These are phyloP conservation scores for Escarpia spicata DNA, from an alignment of 2,888 invertebrate species.

Conservation along the genomic window DNA sequence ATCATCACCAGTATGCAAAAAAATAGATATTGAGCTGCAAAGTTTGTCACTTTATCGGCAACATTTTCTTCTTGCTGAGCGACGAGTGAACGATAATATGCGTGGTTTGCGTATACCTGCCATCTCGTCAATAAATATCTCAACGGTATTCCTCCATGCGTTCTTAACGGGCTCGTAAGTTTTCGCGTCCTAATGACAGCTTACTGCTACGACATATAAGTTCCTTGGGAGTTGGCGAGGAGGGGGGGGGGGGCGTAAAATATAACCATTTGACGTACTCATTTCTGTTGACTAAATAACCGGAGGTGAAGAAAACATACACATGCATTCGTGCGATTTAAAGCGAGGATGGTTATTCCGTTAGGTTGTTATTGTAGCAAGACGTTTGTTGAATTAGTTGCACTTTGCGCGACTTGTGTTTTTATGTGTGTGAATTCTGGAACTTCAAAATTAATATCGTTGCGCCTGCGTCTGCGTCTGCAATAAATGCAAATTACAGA, in stretches of 20 bases:
- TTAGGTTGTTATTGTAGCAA: too few species aligned
- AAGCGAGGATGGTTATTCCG: too few species aligned
- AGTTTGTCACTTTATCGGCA: not conserved
- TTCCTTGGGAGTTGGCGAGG: not conserved
- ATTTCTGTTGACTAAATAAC: not conserved
- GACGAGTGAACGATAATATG: not conserved
- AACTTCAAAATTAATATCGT: too few species aligned
- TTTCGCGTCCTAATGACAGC: not conserved
- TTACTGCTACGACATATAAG: not conserved
- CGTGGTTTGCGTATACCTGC: not conserved
- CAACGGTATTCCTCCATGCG: not conserved
- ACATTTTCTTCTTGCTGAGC: not conserved
- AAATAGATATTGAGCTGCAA: not conserved
- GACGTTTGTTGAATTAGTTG: too few species aligned
- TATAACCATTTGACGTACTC: not conserved
- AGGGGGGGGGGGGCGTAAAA: not conserved
- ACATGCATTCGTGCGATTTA: too few species aligned
- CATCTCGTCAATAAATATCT: constrained; percentile 13
- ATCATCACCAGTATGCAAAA: not conserved
- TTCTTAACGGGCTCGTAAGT: not conserved
- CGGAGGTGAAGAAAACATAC: not conserved
- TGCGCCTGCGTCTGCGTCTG: too few species aligned
- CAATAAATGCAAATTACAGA: too few species aligned
- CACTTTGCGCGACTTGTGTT: too few species aligned
- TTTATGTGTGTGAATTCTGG: too few species aligned